Evolutionary conservation across 1,140 invertebrate species (phyloP), one percentile per base, ranked within the genome.

Genomic region (Musca domestica): DNA sequence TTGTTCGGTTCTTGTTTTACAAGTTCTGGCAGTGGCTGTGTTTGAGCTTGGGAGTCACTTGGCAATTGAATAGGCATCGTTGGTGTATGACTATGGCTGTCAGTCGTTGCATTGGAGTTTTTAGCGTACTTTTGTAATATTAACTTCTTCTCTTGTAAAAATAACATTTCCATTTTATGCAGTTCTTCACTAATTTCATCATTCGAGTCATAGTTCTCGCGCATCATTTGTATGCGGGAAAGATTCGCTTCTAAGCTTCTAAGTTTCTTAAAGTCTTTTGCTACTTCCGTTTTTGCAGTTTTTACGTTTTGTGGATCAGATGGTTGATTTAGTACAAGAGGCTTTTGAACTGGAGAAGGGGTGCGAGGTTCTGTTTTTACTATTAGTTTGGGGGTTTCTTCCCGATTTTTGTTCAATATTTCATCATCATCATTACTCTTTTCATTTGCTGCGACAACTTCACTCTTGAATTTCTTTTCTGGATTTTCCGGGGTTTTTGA

Each of bases 191-290:
- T 75, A 9, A 80, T 74, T 48, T 80, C 78, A 67, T 80, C 78
- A 2, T 72, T 75, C 0, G 76, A 73, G 66, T 80, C 78, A 48
- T 75, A 80, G 58, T 76, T 78, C 20, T 78, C 76, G 0, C 78
- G 73, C 78, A 80, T 80, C 74, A 74, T 80, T 64, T 80, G 78
- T 63, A 80, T 80, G 58, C 78, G 75, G 9, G 73, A 71, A 15
- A 80, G 51, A 64, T 80, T 80, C 20, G 74, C 76, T 46, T 80
- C 78, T 0, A 80, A 71, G 12, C 69, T 78, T 58, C 78, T 76
- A 0, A 80, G 66, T 34, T 76, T 76, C n/a, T 76, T 74, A 49
- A 80, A 66, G 63, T 80, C 78, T 22, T 72, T 73, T 30, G 58
- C 56, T 6, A 64, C 66, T 34, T 67, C 49, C 9, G 64, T 41